Evolutionary conservation across 2,113 vertebrate species (phyloP), one percentile per base, ranked within the genome.

Genomic region (Elanus axillaris): DNA sequence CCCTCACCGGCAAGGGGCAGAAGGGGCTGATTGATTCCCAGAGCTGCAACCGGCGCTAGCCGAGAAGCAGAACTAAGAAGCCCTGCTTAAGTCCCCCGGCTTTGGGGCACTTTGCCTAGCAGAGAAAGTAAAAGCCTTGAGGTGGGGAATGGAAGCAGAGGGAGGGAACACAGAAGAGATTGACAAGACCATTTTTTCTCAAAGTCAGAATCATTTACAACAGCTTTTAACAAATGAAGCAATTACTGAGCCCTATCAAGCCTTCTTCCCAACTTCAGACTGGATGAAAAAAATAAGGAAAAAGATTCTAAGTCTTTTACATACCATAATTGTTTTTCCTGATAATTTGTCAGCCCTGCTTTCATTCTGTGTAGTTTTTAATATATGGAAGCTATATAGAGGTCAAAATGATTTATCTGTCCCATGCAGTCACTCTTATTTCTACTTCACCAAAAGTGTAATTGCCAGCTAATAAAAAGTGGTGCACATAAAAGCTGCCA

Each of bases 91-190:
- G 14, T 93, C 42, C 45, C 34, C 66, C 91, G 74, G 12, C 32
- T 87, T 82, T 19, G 3, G 36, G 90, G 63, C 72, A 94, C 59
- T 90, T 77, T 89, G 34, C 58, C 74, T 45, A 75, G 36, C 7
- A 75, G 27, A 43, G 42, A 66, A 94, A 94, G 71, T 86, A 73
- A 87, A 94, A 94, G 38, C 55, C 86, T 89, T 96, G 68, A 96
- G 79, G n/a, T 56, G 13, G 17, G 16, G 60, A 96, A 95, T 82
- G 14, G 53, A 93, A 96, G 31, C 42, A 90, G 71, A 86, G 43
- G 34, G 42, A 94, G 19, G 62, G 31, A 76, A 66, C 38, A 80
- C 29, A 90, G 94, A 89, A 84, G 52, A 64, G 36, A 76, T 8
- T 76, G 38, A 66, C 53, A 79, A 74, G 18, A 52, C 19, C 16